These are phyloP conservation scores for Pygocentrus nattereri DNA, from an alignment of 2,797 vertebrate species.

Conservation along the genomic window DNA sequence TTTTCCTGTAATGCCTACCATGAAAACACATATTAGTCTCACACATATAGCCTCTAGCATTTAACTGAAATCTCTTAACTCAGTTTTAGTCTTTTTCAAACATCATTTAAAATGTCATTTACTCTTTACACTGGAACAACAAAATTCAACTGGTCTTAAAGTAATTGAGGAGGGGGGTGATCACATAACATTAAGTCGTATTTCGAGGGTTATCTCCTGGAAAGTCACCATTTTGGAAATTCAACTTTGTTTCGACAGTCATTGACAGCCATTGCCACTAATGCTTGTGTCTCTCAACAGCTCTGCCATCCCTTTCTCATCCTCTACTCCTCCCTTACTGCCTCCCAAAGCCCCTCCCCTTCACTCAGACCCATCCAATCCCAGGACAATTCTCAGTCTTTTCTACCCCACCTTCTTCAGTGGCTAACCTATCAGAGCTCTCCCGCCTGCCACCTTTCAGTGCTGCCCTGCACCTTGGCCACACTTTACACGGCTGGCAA, in stretches of 20 bases:
- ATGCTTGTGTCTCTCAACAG: slow-evolving; percentile 57
- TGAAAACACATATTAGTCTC: not conserved
- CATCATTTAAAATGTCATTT: no score
- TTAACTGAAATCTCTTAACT: no score
- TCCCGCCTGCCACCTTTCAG: slow-evolving; percentile 54
- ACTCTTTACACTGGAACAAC: no score
- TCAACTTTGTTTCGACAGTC: no score
- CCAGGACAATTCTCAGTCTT: slow-evolving; percentile 63
- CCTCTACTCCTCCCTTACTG: slow-evolving; percentile 73
- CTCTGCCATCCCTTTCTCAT: slow-evolving; percentile 63
- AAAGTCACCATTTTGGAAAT: no score
- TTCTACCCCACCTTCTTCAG: slow-evolving; percentile 53
- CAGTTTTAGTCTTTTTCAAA: no score
- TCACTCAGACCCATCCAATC: slow-evolving; percentile 57
- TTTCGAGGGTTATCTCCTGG: no score
- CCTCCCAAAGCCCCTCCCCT: slow-evolving; percentile 69
- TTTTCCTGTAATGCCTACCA: not conserved
- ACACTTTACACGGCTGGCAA: slow-evolving; percentile 52
- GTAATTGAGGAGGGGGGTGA: no score
- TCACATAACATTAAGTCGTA: no score
- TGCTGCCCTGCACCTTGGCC: slow-evolving; percentile 46
- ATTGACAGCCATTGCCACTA: not conserved
- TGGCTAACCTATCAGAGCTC: slow-evolving; percentile 59
- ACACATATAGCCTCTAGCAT: no score
- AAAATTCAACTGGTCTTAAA: no score